Evolutionary conservation across 1,140 invertebrate genomes (phyloP).

Genomic region (Drosophila yakuba): DNA sequence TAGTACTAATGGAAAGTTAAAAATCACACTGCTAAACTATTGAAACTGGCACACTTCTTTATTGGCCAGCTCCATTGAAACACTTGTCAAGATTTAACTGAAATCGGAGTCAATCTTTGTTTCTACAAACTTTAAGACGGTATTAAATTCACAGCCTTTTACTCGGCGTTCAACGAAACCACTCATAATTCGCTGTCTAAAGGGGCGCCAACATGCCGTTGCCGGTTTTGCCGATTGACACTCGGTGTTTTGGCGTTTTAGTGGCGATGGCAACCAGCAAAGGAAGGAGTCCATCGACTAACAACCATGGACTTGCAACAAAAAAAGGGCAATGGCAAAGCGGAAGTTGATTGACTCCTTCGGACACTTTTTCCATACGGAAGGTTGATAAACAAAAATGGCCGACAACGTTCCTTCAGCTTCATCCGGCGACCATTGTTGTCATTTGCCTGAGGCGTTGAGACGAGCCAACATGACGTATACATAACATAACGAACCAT

Average conservation of each 20-base stretch:
- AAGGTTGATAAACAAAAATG: slow-evolving; percentile 80
- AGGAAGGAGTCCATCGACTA: neutral
- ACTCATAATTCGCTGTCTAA: neutral
- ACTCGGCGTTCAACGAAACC: neutral
- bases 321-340: slow-evolving; percentile 19
- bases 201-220: slow-evolving; percentile 24
- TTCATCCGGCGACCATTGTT: slow-evolving; percentile 39
- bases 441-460: slow-evolving; percentile 21
- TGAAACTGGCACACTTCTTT: too few relatives aligned
- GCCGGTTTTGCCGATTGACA: slow-evolving; percentile 35
- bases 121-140: slow-evolving; percentile 4
- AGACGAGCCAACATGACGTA: slow-evolving; percentile 27
- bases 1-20: too few relatives aligned
- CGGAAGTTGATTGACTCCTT: slow-evolving; percentile 80
- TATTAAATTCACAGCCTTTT: neutral
- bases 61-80: too few relatives aligned
- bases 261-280: slow-evolving; percentile 35
- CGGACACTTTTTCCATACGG: slow-evolving; percentile 56
- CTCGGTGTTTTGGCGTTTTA: slow-evolving; percentile 25
- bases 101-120: neutral
- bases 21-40: too few relatives aligned
- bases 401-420: slow-evolving; percentile 32
- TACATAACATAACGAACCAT: slow-evolving; percentile 10
- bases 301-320: slow-evolving; percentile 6
- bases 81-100: too few relatives aligned